Conservation (phyloP, 2,888 invertebrate species). For the Apodemia mormo region DNA sequence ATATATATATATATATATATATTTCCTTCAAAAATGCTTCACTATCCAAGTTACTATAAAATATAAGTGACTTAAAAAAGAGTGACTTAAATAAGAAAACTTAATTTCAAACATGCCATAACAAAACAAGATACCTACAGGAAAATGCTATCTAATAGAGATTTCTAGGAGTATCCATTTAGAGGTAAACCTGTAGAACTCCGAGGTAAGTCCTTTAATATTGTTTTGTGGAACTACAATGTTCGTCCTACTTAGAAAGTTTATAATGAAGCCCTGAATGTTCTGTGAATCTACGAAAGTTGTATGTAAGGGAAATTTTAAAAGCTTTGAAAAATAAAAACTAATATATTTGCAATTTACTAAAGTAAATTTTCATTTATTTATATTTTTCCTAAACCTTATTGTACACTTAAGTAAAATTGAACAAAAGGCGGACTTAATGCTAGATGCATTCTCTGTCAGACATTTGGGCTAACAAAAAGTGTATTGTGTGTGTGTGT, state of each 20-base stretch:
- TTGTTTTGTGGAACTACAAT: background rate
- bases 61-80: background rate
- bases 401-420: no score
- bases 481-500: no score
- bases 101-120: background rate
- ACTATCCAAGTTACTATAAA: background rate
- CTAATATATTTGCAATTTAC: no score
- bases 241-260: background rate
- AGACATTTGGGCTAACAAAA: no score
- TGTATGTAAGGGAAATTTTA: background rate
- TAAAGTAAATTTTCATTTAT: no score
- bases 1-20: no score
- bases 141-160: background rate
- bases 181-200: slow-evolving; percentile 4
- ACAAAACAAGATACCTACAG: background rate
- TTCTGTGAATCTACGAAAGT: background rate
- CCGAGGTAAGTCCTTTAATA: slow-evolving; percentile 5
- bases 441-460: no score
- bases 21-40: no score
- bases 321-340: background rate
- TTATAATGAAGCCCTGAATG: background rate
- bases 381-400: no score
- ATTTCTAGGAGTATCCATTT: background rate
- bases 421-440: no score
- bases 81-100: background rate